phyloP scores from a whole-genome alignment of 2,113 vertebrate species.

The Myotis yumanensis region DNA sequence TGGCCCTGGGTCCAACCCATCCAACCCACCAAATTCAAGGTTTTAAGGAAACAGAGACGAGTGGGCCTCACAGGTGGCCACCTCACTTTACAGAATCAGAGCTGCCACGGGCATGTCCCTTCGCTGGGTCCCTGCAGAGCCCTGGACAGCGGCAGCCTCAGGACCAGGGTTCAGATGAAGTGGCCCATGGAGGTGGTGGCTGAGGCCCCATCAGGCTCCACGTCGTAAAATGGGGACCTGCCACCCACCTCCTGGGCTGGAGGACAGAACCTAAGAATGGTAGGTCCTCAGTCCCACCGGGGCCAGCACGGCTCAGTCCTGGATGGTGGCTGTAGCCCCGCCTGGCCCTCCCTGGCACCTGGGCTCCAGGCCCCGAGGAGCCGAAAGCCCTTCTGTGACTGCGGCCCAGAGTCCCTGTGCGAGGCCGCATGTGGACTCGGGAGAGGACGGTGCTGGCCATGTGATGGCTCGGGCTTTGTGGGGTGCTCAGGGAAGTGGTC shows the following conservation, averaged over 20 bases:
- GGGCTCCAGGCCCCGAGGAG: not conserved
- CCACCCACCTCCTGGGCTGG: not conserved
- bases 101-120: not conserved
- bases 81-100: fast-evolving
- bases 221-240: fast-evolving
- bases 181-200: not conserved
- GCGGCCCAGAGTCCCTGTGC: too few species aligned
- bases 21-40: not conserved
- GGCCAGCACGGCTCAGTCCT: fast-evolving
- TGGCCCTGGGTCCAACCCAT: not conserved
- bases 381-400: not conserved
- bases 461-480: fast-evolving
- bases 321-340: not conserved
- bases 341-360: fast-evolving
- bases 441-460: not conserved
- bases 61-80: fast-evolving
- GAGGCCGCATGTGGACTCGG: fast-evolving
- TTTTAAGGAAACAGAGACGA: not conserved
- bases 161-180: not conserved
- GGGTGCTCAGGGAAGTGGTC: fast-evolving
- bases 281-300: fast-evolving
- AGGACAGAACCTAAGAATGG: fast-evolving
- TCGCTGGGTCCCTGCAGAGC: not conserved
- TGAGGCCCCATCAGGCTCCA: not conserved
- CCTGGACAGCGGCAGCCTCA: fast-evolving